phyloP scores from a whole-genome alignment of 2,888 invertebrate species.

The Lamproptera curius region DNA sequence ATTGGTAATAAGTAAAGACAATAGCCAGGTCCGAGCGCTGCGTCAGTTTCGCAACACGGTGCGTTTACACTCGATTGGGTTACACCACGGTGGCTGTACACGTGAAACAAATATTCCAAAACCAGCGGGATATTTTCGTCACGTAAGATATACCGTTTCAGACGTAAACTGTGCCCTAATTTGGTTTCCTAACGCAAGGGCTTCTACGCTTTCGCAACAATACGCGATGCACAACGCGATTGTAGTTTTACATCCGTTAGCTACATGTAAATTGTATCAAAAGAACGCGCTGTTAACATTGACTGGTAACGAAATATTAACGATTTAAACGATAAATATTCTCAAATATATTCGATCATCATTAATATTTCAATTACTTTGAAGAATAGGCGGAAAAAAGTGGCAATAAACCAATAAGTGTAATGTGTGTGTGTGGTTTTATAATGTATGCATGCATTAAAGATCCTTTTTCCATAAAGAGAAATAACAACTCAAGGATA shows the following conservation, averaged over 20 bases:
- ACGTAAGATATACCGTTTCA: slow-evolving; percentile 12
- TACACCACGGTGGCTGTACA: slow-evolving; percentile 31
- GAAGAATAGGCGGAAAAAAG: no score
- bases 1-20: slow-evolving; percentile 18
- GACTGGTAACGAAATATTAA: no score
- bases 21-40: slow-evolving; percentile 12
- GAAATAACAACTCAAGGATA: slow-evolving; percentile 9
- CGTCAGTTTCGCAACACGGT: slow-evolving; percentile 32
- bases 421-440: no score
- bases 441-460: slow-evolving; percentile 1
- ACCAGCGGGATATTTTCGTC: slow-evolving; percentile 11
- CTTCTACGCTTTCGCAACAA: neutral
- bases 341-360: no score
- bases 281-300: no score
- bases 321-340: no score
- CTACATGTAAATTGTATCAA: no score
- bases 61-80: slow-evolving; percentile 62
- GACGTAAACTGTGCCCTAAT: slow-evolving; percentile 6
- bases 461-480: slow-evolving; percentile 7
- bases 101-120: slow-evolving; percentile 10
- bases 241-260: no score
- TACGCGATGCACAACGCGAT: no score
- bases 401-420: no score
- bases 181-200: slow-evolving; percentile 3
- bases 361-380: no score